Conservation (phyloP, 2,888 invertebrate genomes). For the Acanthoscelides obtectus region DNA sequence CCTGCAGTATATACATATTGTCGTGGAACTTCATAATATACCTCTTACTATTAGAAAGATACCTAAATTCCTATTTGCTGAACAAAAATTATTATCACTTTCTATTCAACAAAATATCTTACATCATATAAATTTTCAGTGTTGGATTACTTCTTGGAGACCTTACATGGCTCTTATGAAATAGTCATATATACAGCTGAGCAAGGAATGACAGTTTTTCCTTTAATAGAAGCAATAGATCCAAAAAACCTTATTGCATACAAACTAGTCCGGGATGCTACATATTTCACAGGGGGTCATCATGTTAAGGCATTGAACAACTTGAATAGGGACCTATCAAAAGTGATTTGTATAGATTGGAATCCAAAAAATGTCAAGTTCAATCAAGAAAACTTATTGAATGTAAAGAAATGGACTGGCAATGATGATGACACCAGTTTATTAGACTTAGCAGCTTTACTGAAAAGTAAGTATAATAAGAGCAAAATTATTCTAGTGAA, state of each 20-base stretch:
- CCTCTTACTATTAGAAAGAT: too few species aligned
- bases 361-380: slow-evolving; percentile 79
- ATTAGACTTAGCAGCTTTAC: slow-evolving; percentile 74
- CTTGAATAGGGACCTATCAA: slow-evolving; percentile 76
- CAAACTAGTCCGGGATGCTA: slow-evolving; percentile 89
- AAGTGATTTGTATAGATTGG: slow-evolving; percentile 95
- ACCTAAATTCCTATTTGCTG: too few species aligned
- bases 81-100: too few species aligned
- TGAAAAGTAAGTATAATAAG: slow-evolving; percentile 32
- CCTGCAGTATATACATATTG: too few species aligned
- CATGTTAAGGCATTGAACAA: slow-evolving; percentile 90
- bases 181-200: slow-evolving; percentile 95
- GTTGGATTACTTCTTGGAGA: slow-evolving; percentile 88
- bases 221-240: slow-evolving; percentile 89
- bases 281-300: slow-evolving; percentile 88
- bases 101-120: too few species aligned
- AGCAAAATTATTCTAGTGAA: background rate
- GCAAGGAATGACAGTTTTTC: slow-evolving; percentile 91
- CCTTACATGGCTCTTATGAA: slow-evolving; percentile 68
- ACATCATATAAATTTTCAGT: slow-evolving; percentile 24
- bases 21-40: background rate
- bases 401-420: slow-evolving; percentile 87
- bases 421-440: slow-evolving; percentile 86
- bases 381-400: slow-evolving; percentile 84
- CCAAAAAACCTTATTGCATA: slow-evolving; percentile 86